Evolutionary conservation across 2,113 vertebrate genomes (phyloP).

Genomic region (Acanthisitta chloris): DNA sequence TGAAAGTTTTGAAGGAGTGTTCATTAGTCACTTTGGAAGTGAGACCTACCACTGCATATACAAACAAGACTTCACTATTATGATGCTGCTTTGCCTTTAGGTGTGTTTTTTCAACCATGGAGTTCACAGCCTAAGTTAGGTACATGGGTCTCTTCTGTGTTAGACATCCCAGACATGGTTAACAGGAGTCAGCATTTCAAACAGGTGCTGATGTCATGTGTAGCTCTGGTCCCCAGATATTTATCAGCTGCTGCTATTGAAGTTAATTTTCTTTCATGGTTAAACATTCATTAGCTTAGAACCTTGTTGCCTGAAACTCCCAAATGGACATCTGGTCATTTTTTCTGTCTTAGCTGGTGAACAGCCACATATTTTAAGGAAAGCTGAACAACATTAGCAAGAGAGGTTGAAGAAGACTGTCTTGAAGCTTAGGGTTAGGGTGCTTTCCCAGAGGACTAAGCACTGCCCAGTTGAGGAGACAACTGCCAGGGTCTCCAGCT

Average conservation of each 20-base stretch:
- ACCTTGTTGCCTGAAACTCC: neutral
- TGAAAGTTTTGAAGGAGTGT: neutral
- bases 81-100: neutral
- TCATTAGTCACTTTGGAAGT: neutral
- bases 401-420: neutral
- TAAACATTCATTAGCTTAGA: neutral
- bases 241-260: neutral
- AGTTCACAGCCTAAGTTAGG: neutral
- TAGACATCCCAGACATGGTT: neutral
- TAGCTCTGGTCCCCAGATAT: neutral
- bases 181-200: neutral
- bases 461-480: neutral
- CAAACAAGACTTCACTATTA: neutral
- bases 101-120: neutral
- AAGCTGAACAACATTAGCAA: neutral
- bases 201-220: neutral
- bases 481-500: neutral
- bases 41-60: neutral
- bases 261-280: neutral
- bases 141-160: rapidly evolving
- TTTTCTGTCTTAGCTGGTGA: neutral
- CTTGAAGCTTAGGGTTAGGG: neutral
- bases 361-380: neutral
- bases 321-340: neutral
- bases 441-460: neutral